These are phyloP conservation scores for Alexandromys fortis DNA, from an alignment of 2,113 vertebrate species.

Conservation along the genomic window DNA sequence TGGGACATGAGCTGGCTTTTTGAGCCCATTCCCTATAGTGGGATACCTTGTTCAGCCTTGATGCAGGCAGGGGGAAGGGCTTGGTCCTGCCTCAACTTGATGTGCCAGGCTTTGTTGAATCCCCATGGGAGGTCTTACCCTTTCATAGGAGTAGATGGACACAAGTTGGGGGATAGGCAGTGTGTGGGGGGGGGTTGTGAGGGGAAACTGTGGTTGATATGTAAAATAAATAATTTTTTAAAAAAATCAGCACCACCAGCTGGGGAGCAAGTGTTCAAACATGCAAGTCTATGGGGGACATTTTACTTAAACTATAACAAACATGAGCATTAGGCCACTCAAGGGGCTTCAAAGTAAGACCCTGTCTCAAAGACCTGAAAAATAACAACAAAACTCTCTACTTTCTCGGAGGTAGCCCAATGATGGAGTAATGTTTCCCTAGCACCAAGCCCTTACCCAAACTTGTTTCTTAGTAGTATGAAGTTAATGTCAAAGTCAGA, in stretches of 20 bases:
- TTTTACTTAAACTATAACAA: background rate
- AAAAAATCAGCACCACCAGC: background rate
- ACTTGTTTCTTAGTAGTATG: background rate
- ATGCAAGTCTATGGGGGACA: background rate
- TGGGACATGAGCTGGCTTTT: too few relatives aligned
- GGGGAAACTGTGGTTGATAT: too few relatives aligned
- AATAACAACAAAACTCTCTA: background rate
- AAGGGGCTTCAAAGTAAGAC: background rate
- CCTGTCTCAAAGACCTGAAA: background rate
- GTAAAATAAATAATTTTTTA: too few relatives aligned
- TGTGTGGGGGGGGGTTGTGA: too few relatives aligned
- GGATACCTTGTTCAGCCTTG: too few relatives aligned
- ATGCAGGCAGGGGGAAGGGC: too few relatives aligned
- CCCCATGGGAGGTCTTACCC: too few relatives aligned
- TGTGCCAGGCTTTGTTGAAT: too few relatives aligned
- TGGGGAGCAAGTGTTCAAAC: background rate
- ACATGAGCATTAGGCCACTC: background rate
- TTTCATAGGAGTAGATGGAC: too few relatives aligned
- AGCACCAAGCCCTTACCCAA: background rate
- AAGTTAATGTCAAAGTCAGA: slow-evolving; percentile 26
- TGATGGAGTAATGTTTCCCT: background rate
- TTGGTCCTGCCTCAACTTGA: too few relatives aligned
- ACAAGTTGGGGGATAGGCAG: too few relatives aligned
- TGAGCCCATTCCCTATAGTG: too few relatives aligned
- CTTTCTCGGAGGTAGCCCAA: background rate